These are phyloP conservation scores for Morus bassanus DNA, from an alignment of 2,797 vertebrate species.

Conservation along the genomic window DNA sequence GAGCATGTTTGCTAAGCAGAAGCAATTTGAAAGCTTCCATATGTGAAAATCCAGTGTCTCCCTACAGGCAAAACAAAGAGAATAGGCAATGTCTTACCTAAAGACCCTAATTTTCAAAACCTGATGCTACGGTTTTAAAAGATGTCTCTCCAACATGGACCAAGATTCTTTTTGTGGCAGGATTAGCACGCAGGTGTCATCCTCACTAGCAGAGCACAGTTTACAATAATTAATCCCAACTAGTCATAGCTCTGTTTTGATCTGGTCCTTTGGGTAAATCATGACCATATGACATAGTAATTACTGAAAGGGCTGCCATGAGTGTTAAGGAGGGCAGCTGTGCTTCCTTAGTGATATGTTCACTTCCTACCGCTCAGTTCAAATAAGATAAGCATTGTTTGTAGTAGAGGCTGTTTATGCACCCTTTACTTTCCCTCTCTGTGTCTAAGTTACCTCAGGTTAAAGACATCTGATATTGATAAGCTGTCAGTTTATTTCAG, in stretches of 20 bases:
- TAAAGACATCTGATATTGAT: constrained; percentile 64
- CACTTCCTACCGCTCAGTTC: not conserved
- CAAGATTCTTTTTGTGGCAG: not conserved
- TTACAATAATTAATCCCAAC: not conserved
- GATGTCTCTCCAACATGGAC: not conserved
- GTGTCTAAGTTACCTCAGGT: not conserved
- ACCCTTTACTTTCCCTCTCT: not conserved
- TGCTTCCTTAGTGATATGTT: not conserved
- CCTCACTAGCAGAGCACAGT: not conserved
- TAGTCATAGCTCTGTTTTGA: not conserved
- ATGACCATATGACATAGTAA: not conserved
- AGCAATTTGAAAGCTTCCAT: constrained; percentile 54
- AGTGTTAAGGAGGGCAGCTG: not conserved
- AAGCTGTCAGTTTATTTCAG: constrained; percentile 65
- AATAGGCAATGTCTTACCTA: constrained; percentile 1
- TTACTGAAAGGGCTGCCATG: not conserved
- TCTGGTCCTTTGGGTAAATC: not conserved
- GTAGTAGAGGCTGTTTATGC: not conserved
- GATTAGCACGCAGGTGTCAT: not conserved
- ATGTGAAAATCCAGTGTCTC: constrained; percentile 1
- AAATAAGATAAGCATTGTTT: not conserved
- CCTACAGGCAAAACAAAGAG: not conserved
- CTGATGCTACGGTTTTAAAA: not conserved
- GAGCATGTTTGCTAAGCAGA: constrained; percentile 23
- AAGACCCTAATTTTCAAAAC: not conserved